Evolutionary conservation across 2,113 vertebrate species (phyloP).

Genomic region (Alces alces): DNA sequence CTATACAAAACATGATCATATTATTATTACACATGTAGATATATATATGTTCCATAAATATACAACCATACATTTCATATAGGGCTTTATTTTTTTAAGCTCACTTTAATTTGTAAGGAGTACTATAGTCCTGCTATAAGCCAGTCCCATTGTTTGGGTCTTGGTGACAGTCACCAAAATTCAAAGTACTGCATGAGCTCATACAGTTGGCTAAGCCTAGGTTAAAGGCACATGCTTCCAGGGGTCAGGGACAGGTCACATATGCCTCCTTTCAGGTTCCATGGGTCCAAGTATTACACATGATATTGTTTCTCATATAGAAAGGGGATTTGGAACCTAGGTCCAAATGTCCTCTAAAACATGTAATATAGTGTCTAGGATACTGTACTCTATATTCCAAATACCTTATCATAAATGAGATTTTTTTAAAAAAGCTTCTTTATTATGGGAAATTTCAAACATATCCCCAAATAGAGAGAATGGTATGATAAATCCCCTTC

Average conservation of each 20-base stretch:
- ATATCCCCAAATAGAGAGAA: not conserved
- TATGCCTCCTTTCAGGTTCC: not conserved
- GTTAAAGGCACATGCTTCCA: not conserved
- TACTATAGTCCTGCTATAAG: not conserved
- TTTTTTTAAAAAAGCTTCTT: not conserved
- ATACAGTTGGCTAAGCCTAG: not conserved
- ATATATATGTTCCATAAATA: not conserved
- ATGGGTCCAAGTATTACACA: not conserved
- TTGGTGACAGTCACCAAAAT: not conserved
- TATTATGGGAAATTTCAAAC: not conserved
- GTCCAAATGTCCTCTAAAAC: not conserved
- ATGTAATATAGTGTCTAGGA: not conserved
- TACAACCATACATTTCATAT: not conserved
- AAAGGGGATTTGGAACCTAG: not conserved
- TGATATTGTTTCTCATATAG: not conserved
- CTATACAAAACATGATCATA: not conserved
- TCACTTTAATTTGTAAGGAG: not conserved
- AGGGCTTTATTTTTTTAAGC: not conserved
- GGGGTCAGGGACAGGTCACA: not conserved
- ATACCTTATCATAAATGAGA: not conserved
- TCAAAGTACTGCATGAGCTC: not conserved
- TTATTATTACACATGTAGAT: not conserved
- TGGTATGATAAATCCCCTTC: not conserved
- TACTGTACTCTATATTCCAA: not conserved
- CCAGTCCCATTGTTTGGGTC: not conserved